These are phyloP conservation scores for Sula dactylatra DNA, from an alignment of 2,113 vertebrate genomes.

Conservation along the genomic window DNA sequence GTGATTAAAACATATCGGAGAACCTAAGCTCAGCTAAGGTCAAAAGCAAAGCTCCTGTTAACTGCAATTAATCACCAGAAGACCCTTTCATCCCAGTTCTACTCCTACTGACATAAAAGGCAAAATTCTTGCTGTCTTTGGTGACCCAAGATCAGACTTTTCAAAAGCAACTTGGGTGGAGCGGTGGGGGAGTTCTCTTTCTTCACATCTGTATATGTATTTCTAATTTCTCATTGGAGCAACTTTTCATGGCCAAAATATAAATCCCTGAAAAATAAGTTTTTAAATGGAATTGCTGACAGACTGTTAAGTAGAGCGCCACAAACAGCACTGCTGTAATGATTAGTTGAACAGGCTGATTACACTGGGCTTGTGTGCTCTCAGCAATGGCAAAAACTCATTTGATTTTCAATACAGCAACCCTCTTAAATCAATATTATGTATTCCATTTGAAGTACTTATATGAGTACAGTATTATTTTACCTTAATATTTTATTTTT, in stretches of 20 bases:
- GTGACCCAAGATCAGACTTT: background rate
- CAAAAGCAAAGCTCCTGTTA: constrained; percentile 15
- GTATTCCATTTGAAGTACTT: constrained; percentile 50
- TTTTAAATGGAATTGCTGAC: constrained; percentile 23
- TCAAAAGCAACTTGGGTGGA: background rate
- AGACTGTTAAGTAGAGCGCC: constrained; percentile 26
- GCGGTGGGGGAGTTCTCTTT: background rate
- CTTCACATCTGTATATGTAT: background rate
- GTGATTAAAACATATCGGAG: background rate
- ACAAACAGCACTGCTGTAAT: constrained; percentile 47
- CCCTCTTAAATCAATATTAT: constrained; percentile 64
- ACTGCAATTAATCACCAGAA: constrained; percentile 18
- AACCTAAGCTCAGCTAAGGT: background rate
- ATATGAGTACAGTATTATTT: background rate
- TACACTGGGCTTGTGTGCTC: constrained; percentile 39
- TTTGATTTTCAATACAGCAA: constrained; percentile 54
- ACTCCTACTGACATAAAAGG: background rate
- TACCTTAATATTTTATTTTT: constrained; percentile 40
- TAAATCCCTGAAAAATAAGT: constrained; percentile 6
- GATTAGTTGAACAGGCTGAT: constrained; percentile 63
- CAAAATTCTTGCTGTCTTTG: background rate
- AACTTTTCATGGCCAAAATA: background rate
- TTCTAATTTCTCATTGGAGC: background rate
- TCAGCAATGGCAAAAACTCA: constrained; percentile 54
- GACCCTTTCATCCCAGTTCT: background rate